Percentiles rank a stretch among this genome's conserved stretches.
phyloP scores from a whole-genome alignment of 2,113 vertebrate genomes.

The Paraplagusia blochii region DNA sequence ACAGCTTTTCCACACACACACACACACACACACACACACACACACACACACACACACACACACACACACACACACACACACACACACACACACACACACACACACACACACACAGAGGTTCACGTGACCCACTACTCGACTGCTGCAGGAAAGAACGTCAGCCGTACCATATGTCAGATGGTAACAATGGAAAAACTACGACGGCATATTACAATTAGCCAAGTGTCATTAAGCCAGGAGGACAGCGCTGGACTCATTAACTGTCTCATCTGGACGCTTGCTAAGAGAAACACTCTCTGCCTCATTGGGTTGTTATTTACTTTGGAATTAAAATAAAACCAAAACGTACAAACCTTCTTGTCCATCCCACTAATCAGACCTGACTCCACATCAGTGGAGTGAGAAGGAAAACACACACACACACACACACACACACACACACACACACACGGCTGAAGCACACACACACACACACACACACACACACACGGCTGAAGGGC shows the following conservation, averaged over 20 bases:
- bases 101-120: too few relatives aligned
- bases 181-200: conserved; percentile 24
- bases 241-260: conserved; percentile 44
- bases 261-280: conserved; percentile 22
- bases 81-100: too few relatives aligned
- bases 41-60: too few relatives aligned
- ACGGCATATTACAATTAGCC: conserved; percentile 46
- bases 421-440: too few relatives aligned
- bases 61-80: too few relatives aligned
- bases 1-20: too few relatives aligned
- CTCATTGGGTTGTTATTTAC: conserved; percentile 47
- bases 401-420: too few relatives aligned
- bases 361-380: conserved; percentile 3
- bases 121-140: conserved; percentile 12
- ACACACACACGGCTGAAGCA: not conserved
- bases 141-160: conserved; percentile 24
- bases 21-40: too few relatives aligned
- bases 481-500: not conserved
- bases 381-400: too few relatives aligned
- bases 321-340: conserved; percentile 42
- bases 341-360: conserved; percentile 7
- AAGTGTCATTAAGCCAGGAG: conserved; percentile 50
- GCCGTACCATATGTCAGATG: conserved; percentile 42
- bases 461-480: too few relatives aligned
- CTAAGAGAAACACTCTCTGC: conserved; percentile 41